These are phyloP conservation scores for Erethizon dorsatum DNA, from an alignment of 2,797 vertebrate genomes.

Conservation along the genomic window DNA sequence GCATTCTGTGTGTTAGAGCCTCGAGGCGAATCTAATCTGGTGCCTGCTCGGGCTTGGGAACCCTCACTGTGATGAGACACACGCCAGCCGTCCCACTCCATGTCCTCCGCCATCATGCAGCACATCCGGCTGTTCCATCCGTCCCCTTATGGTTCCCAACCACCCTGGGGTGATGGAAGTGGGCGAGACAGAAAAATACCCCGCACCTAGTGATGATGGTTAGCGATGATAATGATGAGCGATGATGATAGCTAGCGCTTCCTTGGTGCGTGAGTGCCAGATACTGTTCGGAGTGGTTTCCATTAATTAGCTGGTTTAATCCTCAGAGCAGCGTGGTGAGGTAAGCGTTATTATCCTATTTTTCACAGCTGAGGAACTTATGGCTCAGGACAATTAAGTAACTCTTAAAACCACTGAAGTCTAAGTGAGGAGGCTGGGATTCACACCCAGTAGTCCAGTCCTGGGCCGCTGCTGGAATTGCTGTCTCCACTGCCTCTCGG, in stretches of 20 bases:
- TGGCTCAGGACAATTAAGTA: not conserved
- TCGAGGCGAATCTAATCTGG: not conserved
- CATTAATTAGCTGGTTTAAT: not conserved
- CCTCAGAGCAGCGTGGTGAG: not conserved
- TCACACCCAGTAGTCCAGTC: not conserved
- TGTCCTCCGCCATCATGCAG: not conserved
- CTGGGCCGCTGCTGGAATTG: not conserved
- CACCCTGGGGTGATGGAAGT: not conserved
- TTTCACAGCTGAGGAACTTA: conserved; percentile 29
- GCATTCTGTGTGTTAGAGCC: not conserved
- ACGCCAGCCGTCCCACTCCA: not conserved
- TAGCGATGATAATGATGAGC: too few species aligned
- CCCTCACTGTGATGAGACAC: not conserved
- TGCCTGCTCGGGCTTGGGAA: not conserved
- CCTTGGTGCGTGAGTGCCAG: not conserved
- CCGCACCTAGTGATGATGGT: not conserved
- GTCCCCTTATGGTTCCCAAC: not conserved
- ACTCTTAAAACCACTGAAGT: conserved; percentile 2
- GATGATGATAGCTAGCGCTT: not conserved
- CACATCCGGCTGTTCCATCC: not conserved
- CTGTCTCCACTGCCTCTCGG: fast-evolving
- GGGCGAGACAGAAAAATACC: not conserved
- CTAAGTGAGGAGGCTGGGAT: conserved; percentile 4
- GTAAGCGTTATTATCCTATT: not conserved
- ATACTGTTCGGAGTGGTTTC: not conserved